Conservation (phyloP, 1,140 invertebrate genomes). For the Brevipalpus yothersi region DNA sequence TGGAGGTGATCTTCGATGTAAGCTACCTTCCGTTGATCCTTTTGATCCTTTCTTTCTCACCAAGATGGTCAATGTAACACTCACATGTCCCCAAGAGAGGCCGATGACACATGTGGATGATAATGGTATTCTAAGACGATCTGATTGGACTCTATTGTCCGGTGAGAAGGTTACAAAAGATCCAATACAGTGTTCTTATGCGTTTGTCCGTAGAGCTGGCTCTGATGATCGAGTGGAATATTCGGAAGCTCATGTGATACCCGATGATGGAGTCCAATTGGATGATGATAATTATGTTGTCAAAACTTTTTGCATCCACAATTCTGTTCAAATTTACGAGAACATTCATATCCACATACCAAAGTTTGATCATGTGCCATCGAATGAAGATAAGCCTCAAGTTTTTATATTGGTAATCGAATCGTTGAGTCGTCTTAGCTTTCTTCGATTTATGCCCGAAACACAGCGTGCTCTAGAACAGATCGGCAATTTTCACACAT, state of each 20-base stretch:
- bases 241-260: not conserved
- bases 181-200: not conserved
- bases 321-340: not conserved
- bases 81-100: not conserved
- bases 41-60: not conserved
- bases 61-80: not conserved
- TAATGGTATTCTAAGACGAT: not conserved
- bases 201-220: not conserved
- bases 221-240: not conserved
- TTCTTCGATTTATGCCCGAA: conserved; percentile 2
- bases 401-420: conserved; percentile 8
- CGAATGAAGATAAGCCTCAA: not conserved
- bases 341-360: not conserved
- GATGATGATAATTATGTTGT: not conserved
- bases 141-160: not conserved
- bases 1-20: not conserved
- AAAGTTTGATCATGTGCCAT: not conserved
- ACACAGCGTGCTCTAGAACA: not conserved
- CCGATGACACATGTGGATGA: not conserved
- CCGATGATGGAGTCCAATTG: not conserved
- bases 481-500: conserved; percentile 27
- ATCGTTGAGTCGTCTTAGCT: conserved; percentile 4
- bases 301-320: not conserved
- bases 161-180: not conserved
- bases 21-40: not conserved